These are phyloP conservation scores for Stichodactyla helianthus DNA, from an alignment of 64 coral and sea anemone species.

Conservation along the genomic window DNA sequence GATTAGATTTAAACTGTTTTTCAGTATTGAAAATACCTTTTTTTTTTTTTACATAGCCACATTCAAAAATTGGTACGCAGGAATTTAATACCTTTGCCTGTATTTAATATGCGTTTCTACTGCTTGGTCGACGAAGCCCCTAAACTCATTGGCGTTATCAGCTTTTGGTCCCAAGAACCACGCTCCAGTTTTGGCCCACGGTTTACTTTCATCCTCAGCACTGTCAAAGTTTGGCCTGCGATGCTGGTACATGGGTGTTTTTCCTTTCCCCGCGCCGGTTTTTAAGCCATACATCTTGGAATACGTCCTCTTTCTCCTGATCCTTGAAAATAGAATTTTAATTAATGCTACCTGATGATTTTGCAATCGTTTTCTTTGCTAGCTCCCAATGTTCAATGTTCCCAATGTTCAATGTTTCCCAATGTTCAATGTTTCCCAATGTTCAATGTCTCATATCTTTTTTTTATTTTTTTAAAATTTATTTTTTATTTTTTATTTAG, in stretches of 20 bases:
- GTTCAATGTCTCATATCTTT: too few relatives aligned
- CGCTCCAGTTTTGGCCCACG: slow-evolving; percentile 20
- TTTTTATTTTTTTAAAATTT: too few relatives aligned
- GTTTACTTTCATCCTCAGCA: background rate
- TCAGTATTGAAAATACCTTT: too few relatives aligned
- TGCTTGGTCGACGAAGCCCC: background rate
- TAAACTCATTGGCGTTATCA: slow-evolving; percentile 23
- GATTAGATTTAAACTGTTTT: too few relatives aligned
- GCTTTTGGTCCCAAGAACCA: slow-evolving; percentile 36
- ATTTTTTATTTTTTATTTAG: too few relatives aligned
- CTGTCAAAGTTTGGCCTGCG: slow-evolving; percentile 5
- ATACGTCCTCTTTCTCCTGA: background rate
- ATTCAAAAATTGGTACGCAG: too few relatives aligned
- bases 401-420: too few relatives aligned
- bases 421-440: too few relatives aligned
- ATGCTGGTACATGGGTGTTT: background rate
- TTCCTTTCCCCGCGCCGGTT: background rate
- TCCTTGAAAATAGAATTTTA: background rate
- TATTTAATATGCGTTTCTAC: slow-evolving; percentile 19
- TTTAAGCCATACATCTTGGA: background rate
- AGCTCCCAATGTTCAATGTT: too few relatives aligned
- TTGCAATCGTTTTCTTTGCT: too few relatives aligned
- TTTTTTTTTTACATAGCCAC: too few relatives aligned
- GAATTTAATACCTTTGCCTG: background rate
- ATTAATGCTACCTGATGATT: too few relatives aligned